Evolutionary conservation across 2,888 invertebrate species (phyloP).

Genomic region (Lingula anatina): DNA sequence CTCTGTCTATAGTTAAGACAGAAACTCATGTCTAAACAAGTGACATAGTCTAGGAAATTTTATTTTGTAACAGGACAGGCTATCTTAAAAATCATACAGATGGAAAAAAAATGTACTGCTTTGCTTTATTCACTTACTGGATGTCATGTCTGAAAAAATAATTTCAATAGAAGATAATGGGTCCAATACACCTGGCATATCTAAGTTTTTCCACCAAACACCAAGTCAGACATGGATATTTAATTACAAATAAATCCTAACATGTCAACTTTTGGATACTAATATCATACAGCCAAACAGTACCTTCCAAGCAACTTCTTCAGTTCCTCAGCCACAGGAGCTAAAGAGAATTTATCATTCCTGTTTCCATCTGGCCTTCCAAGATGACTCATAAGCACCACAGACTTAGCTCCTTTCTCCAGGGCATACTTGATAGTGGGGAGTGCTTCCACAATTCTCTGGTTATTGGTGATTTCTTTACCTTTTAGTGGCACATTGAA

Average conservation of each 20-base stretch:
- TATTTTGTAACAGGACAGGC: too few relatives aligned
- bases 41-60: too few relatives aligned
- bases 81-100: too few relatives aligned
- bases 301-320: constrained; percentile 73
- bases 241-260: not conserved
- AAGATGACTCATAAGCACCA: constrained; percentile 96
- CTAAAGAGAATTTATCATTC: constrained; percentile 82
- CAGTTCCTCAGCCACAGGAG: constrained; percentile 88
- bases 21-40: too few relatives aligned
- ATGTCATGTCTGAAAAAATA: too few relatives aligned
- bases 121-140: too few relatives aligned
- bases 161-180: too few relatives aligned
- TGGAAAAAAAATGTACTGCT: too few relatives aligned
- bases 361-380: constrained; percentile 92
- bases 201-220: too few relatives aligned
- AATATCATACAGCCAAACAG: too few relatives aligned
- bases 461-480: constrained; percentile 93
- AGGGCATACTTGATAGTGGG: constrained; percentile 90
- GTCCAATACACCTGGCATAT: too few relatives aligned
- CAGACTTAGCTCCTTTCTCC: constrained; percentile 87
- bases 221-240: not conserved
- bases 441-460: constrained; percentile 88
- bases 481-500: constrained; percentile 97
- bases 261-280: not conserved
- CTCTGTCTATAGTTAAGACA: too few relatives aligned